Evolutionary conservation across 2,113 vertebrate species (phyloP), one percentile per base, ranked within the genome.

Genomic region (Galemys pyrenaicus): DNA sequence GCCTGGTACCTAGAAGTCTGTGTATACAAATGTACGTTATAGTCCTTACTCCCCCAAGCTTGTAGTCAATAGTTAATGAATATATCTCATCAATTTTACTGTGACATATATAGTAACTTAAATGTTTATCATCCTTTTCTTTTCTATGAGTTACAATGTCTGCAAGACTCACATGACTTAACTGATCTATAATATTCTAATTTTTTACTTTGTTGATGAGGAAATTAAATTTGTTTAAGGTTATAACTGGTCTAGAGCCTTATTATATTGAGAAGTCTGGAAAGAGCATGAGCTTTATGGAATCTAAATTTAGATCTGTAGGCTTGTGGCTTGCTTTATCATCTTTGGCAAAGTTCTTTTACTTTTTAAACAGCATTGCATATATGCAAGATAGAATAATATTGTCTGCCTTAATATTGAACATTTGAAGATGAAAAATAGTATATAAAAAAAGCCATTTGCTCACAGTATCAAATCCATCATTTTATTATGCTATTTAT

Each of bases 91-190:
- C 20, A 13, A 46, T 79, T 87, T 87, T 74, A 90, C 68, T 68
- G 37, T 85, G 79, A 86, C 44, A 56, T n/a, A n/a, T n/a, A n/a
- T 24, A 90, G 16, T 88, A 74, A 83, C 68, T 85, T 87, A 86
- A 94, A 44, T 80, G 17, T 94, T 80, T 12, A 8, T 92, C 30
- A 8, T 92, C 30, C 9, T 89, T 54, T 54, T 17, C 16, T 19
- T 71, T 75, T 91, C 54, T 92, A 51, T 89, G 92, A 89, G 16
- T 95, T 89, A n/a, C 0, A 37, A 54, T 24, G 1, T 91, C 35
- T 92, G 0, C 24, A 77, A 32, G 32, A 5, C 87, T 96, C 17
- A 4, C 79, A 28, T 67, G 73, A 35, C 44, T 85, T 92, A 89
- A 74, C 2, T 67, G 22, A 49, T 74, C 2, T 71, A 37, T 84